Evolutionary conservation across 2,797 vertebrate genomes (phyloP).

Genomic region (Epinephelus awoara): DNA sequence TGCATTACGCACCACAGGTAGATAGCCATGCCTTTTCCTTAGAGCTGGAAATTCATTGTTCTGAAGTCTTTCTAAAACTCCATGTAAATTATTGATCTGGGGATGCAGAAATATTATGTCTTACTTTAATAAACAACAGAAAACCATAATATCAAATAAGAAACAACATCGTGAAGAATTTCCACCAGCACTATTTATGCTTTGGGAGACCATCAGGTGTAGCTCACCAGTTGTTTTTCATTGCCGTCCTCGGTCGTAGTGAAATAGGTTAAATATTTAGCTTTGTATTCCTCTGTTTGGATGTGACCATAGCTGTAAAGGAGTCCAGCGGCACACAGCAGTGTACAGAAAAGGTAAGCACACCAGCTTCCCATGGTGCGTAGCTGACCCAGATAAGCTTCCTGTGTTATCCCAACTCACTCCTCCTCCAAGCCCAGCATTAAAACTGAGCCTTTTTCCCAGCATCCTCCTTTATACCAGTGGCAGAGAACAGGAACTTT

Average conservation of each 20-base stretch:
- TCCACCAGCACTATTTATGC: not conserved
- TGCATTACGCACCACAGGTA: slow-evolving; percentile 71
- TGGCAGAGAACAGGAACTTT: slow-evolving; percentile 61
- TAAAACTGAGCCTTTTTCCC: slow-evolving; percentile 45
- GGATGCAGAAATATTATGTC: slow-evolving; percentile 2
- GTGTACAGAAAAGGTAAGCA: slow-evolving; percentile 54
- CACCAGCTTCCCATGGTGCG: slow-evolving; percentile 69
- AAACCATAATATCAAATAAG: not conserved
- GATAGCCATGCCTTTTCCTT: slow-evolving; percentile 73
- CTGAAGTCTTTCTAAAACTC: slow-evolving; percentile 79
- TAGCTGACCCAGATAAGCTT: slow-evolving; percentile 77
- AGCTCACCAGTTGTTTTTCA: slow-evolving; percentile 80
- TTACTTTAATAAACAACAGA: not conserved
- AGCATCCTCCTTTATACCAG: slow-evolving; percentile 71
- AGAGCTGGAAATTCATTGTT: slow-evolving; percentile 68
- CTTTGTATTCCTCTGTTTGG: slow-evolving; percentile 63
- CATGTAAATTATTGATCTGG: slow-evolving; percentile 78
- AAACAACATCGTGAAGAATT: not conserved
- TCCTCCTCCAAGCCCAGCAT: slow-evolving; percentile 37
- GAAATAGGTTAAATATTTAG: slow-evolving; percentile 68
- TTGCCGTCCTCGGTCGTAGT: slow-evolving; percentile 64
- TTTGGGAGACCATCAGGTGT: slow-evolving; percentile 4
- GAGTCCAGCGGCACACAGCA: slow-evolving; percentile 65
- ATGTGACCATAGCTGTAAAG: slow-evolving; percentile 44
- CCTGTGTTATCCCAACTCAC: slow-evolving; percentile 57